phyloP scores from a whole-genome alignment of 2,888 invertebrate genomes.

The Agrotis puta region DNA sequence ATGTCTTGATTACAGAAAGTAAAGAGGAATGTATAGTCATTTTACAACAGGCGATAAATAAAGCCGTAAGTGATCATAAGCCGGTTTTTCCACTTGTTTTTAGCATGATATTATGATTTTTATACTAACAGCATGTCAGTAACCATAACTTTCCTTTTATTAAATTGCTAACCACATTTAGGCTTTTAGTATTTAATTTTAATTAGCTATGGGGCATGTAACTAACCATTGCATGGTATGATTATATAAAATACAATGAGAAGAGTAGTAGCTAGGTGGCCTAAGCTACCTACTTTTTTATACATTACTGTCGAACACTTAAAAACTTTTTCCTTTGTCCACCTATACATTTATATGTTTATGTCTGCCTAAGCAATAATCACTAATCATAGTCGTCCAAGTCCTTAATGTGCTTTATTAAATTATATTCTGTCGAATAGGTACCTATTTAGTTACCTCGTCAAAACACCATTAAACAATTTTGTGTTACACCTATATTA shows the following conservation, averaged over 20 bases:
- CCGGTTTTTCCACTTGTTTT: conserved; percentile 80
- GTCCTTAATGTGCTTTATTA: not conserved
- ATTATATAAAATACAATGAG: conserved; percentile 21
- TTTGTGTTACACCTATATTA: not conserved
- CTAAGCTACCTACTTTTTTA: conserved; percentile 20
- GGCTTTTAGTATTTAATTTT: conserved; percentile 25
- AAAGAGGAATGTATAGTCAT: conserved; percentile 66
- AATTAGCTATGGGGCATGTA: conserved; percentile 38
- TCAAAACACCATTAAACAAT: conserved; percentile 4
- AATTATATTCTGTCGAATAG: not conserved
- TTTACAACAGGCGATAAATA: conserved; percentile 67
- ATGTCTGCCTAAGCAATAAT: conserved; percentile 8
- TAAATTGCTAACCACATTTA: conserved; percentile 48
- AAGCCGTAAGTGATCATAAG: conserved; percentile 87
- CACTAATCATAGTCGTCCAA: not conserved
- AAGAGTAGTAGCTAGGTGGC: conserved; percentile 5
- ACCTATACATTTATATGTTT: conserved; percentile 23
- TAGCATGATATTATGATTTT: conserved; percentile 74
- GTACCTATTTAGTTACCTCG: conserved; percentile 1
- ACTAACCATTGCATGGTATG: conserved; percentile 51
- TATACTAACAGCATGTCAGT: conserved; percentile 78
- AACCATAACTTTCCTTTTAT: conserved; percentile 42
- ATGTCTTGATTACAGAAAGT: conserved; percentile 63
- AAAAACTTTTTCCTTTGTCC: conserved; percentile 33
- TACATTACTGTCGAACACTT: conserved; percentile 9